Evolutionary conservation across 1,140 invertebrate genomes (phyloP), one percentile per base, ranked within the genome.

Genomic region (Ostrea denselamellosa): DNA sequence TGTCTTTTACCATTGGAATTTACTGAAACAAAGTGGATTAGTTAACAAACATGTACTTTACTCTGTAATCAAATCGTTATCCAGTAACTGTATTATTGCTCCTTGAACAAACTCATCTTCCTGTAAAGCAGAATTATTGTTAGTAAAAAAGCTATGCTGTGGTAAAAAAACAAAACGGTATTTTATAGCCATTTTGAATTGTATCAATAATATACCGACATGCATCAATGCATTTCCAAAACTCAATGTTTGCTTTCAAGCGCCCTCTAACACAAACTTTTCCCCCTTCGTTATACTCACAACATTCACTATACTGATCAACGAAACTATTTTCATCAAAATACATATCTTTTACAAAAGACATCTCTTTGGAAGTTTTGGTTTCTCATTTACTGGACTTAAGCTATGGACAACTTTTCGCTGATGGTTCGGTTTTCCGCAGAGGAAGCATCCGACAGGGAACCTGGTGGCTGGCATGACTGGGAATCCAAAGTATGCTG

Each of bases 111-210:
- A n/a, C n/a, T n/a, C n/a, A n/a, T n/a, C n/a, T n/a, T n/a, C n/a
- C n/a, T n/a, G n/a, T n/a, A n/a, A 17, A 17, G 1, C 12, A 4
- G n/a, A n/a, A n/a, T n/a, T n/a, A n/a, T n/a, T n/a, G n/a, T n/a
- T n/a, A n/a, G n/a, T n/a, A 12, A 19, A 58, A 58, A 58, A 12
- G 4, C 56, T 58, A 9, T 0, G 8, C 56, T 12, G 56, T 58
- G 86, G 86, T 54, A 53, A 54, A 19, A n/a, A 54, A 56, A 58
- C 56, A 83, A 83, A 86, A 86, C 0, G 86, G 71, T 56, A 86
- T 86, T 86, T 87, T 87, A 54, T 87, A 87, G 1, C 86, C 86
- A 44, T 85, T 0, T 54, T n/a, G 14, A 71, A 87, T 87, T 8
- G 56, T 77, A 25, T 87, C 82, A n/a, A 84, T 17, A 28, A 87